Evolutionary conservation across 2,888 invertebrate genomes (phyloP), one percentile per base, ranked within the genome.

Genomic region (Drosophila parthenogenetica): DNA sequence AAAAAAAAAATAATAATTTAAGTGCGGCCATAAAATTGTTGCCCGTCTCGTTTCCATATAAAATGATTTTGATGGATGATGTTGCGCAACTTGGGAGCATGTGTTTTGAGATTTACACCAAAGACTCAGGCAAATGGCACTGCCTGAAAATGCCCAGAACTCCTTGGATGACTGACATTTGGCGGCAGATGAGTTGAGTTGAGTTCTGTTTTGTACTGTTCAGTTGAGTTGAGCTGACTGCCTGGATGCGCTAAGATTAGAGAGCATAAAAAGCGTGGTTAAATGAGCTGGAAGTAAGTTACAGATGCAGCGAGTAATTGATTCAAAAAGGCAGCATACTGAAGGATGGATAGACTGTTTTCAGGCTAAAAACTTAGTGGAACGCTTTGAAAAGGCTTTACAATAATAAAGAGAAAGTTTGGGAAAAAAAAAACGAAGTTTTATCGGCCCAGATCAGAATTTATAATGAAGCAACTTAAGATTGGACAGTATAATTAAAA

Each of bases 41-140:
- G 82, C 79, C 75, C 71, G 64, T 67, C 69, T 81, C 66, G 73
- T 87, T 81, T 89, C 89, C 89, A 89, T 89, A 84, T 78, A 89
- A 83, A 89, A 89, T 71, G 87, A 75, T 78, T 89, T 89, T 84
- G 83, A 84, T 84, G 83, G 87, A 84, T 84, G 83, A 89, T 89
- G 87, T 81, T 84, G 71, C 85, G 75, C 83, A 84, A 84, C 85
- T 89, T 73, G 84, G 87, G 79, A 84, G 89, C 83, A 84, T 84
- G 83, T 84, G 83, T 89, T 84, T 66, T 53, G 69, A 75, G 83
- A 89, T 78, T 87, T 77, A 69, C 55, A 77, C 81, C 69, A 65
- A 66, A 67, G 76, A 78, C 84, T 32, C n/a, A 7, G 51, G 67
- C 60, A 76, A 73, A 77, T 77, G 77, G 63, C 43, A 63, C 43